A percentile compares a stretch with the other conserved stretches of the same genome.
phyloP scores from a whole-genome alignment of 2,113 vertebrate species.

The Oncorhynchus nerka region DNA sequence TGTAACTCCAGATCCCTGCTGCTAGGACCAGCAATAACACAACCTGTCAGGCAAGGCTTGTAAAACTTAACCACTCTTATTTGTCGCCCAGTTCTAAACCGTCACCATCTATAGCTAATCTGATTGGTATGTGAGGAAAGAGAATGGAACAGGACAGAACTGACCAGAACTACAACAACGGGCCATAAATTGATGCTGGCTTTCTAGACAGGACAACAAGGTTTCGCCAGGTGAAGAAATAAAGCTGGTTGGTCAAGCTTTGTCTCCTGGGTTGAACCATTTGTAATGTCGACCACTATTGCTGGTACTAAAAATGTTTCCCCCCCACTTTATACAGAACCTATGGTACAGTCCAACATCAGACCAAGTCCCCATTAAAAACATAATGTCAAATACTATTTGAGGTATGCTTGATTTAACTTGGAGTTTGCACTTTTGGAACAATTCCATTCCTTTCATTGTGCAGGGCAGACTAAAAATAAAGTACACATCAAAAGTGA shows the following conservation, averaged over 20 bases:
- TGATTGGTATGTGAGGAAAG: conserved; percentile 2
- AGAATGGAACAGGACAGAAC: neutral
- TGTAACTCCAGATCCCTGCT: neutral
- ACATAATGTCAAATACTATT: too few relatives aligned
- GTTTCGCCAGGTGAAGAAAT: neutral
- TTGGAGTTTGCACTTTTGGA: too few relatives aligned
- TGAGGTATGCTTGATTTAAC: too few relatives aligned
- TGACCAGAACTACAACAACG: conserved; percentile 7
- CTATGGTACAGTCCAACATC: neutral
- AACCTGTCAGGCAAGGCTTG: conserved; percentile 27
- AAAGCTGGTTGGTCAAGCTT: neutral
- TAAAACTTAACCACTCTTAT: conserved; percentile 3
- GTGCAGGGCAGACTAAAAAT: too few relatives aligned
- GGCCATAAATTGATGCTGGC: neutral
- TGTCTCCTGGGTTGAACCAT: neutral
- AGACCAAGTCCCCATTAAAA: too few relatives aligned
- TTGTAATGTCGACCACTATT: neutral
- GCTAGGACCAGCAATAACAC: conserved; percentile 22
- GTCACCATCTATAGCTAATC: neutral
- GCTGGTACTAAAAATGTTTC: neutral
- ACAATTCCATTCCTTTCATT: too few relatives aligned
- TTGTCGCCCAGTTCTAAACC: neutral
- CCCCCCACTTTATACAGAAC: neutral
- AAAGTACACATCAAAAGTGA: too few relatives aligned
- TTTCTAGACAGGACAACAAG: neutral